A percentile compares a stretch with the other conserved stretches of the same genome.
These are phyloP conservation scores for Wiebesia pumilae DNA, from an alignment of 1,140 invertebrate species.

Conservation along the genomic window DNA sequence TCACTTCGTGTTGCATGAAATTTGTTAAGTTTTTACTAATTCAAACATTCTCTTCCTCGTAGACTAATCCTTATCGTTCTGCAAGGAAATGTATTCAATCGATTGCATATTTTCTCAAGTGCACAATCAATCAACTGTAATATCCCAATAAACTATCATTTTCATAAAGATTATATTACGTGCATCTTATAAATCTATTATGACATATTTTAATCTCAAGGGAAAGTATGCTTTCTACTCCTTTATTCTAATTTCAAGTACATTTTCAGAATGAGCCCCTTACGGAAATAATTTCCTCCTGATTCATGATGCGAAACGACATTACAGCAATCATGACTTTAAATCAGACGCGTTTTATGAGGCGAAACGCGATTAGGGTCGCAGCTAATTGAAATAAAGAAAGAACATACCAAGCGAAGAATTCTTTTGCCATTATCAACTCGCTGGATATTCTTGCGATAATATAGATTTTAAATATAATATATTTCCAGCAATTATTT, in stretches of 20 bases:
- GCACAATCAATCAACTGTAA: not conserved
- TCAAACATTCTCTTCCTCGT: no score
- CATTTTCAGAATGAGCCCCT: conserved; percentile 32
- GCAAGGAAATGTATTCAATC: no score
- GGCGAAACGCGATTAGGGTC: conserved; percentile 61
- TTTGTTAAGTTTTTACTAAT: no score
- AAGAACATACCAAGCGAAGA: conserved; percentile 41
- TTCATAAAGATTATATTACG: not conserved
- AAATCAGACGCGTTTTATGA: conserved; percentile 61
- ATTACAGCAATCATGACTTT: conserved; percentile 50
- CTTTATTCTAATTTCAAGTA: conserved; percentile 39
- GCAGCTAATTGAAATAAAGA: conserved; percentile 67
- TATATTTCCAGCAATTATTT: not conserved
- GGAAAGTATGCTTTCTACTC: not conserved
- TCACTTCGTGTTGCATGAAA: no score
- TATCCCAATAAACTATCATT: not conserved
- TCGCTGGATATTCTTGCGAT: not conserved
- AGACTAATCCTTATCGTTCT: no score
- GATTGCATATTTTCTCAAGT: not conserved
- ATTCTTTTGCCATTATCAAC: not conserved
- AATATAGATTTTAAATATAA: not conserved
- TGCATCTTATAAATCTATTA: conserved; percentile 7
- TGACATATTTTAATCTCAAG: conserved; percentile 30
- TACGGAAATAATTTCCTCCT: conserved; percentile 37
- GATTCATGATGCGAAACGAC: conserved; percentile 50